Conservation (phyloP, 1,140 invertebrate species). For the Drosophila malerkotliana region DNA sequence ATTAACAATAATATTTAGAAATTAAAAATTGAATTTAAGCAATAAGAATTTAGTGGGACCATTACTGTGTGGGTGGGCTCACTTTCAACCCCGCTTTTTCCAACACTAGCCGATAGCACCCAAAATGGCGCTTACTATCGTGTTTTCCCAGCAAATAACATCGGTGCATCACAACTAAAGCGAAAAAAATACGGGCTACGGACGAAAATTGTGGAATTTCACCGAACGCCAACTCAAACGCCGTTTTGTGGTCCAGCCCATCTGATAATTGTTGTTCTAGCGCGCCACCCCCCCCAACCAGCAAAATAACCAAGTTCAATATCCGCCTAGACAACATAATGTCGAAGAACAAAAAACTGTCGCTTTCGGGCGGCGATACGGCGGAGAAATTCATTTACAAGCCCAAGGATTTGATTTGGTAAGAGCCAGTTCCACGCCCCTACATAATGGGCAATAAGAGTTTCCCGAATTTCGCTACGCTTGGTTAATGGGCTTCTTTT, state of each 20-base stretch:
- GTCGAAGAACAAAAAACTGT: conserved; percentile 83
- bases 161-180: conserved; percentile 65
- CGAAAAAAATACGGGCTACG: conserved; percentile 66
- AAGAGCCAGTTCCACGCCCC: conserved; percentile 27
- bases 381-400: conserved; percentile 81
- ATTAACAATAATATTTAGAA: neutral
- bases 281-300: conserved; percentile 48
- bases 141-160: conserved; percentile 16
- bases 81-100: neutral
- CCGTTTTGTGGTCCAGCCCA: conserved; percentile 40
- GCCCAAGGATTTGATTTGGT: conserved; percentile 83
- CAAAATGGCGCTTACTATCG: conserved; percentile 44
- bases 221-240: conserved; percentile 20
- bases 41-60: neutral
- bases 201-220: conserved; percentile 35
- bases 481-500: conserved; percentile 8
- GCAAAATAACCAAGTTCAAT: conserved; percentile 78
- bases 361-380: conserved; percentile 74
- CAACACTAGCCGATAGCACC: conserved; percentile 15
- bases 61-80: neutral
- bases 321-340: conserved; percentile 81
- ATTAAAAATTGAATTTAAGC: neutral
- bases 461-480: neutral
- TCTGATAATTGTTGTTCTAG: conserved; percentile 27
- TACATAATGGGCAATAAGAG: neutral